A percentile compares a stretch with the other conserved stretches of the same genome.
These are phyloP conservation scores for Oceanites oceanicus DNA, from an alignment of 2,113 vertebrate species.

Conservation along the genomic window DNA sequence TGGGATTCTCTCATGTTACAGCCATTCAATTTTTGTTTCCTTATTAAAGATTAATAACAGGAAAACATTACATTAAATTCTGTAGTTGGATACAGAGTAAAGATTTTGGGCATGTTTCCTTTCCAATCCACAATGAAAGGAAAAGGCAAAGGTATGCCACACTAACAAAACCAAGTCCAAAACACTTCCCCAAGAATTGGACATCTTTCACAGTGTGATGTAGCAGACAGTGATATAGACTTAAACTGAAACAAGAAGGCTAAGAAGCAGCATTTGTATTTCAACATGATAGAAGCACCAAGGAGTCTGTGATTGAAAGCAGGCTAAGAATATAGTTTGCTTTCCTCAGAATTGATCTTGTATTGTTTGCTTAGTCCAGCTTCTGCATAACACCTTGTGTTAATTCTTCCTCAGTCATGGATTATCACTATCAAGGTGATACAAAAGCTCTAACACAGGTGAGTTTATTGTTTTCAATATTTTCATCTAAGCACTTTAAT, in stretches of 20 bases:
- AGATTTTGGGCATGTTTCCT: not conserved
- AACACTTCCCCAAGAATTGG: not conserved
- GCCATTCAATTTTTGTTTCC: not conserved
- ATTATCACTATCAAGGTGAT: conserved; percentile 33
- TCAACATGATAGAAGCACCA: not conserved
- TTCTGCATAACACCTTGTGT: not conserved
- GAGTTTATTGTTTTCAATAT: conserved; percentile 68
- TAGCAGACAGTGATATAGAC: not conserved
- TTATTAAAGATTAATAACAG: not conserved
- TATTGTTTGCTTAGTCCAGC: not conserved
- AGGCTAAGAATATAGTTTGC: not conserved
- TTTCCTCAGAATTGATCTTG: not conserved
- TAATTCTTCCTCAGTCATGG: conserved; percentile 10
- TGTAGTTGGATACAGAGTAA: not conserved
- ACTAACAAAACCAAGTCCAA: not conserved
- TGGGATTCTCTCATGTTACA: not conserved
- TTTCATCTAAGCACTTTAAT: conserved; percentile 64
- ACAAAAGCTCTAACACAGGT: conserved; percentile 32
- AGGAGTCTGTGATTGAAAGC: not conserved
- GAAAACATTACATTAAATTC: not conserved
- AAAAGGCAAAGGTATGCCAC: not conserved
- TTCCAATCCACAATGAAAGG: not conserved
- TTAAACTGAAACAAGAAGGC: not conserved
- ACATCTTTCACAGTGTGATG: not conserved
- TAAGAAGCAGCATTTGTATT: not conserved